Base-by-base conservation (phyloP, 2,113 vertebrate species). In the Lutjanus erythropterus region DNA sequence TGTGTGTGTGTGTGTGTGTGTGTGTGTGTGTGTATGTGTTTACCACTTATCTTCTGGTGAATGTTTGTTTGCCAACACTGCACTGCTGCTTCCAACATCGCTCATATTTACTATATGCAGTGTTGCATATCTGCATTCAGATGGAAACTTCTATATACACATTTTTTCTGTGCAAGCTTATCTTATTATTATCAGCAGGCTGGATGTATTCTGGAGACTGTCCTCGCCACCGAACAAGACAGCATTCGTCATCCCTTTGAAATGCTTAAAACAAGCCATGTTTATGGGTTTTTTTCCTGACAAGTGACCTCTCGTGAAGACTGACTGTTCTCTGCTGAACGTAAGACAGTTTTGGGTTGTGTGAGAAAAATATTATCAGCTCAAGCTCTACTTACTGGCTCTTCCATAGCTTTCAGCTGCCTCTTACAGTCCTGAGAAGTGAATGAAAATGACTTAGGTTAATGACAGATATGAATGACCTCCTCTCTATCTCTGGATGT, bases 1-100 rank as follows among this genome's bases (percentile, higher is more conserved):
- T 69, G 25, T 77, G 31, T 67, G 4, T 75, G 35, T 78, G 44
- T 62, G 47, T 64, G 27, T 41, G 50, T 64, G 19, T 75, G 33
- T 69, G 25, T 77, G 31, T 74, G 27, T 68, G 68, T 67, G 42
- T 52, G 25, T 33, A 53, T 78, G 42, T 81, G 75, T 44, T 81
- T 75, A 53, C 27, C 11, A 64, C 37, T 72, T 76, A 74, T 81
- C 68, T 58, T 72, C 23, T 42, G 27, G 12, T 61, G 33, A 83
- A 73, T 83, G 65, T 62, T 80, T 87, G 75, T 39, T 83, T 81
- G 75, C 75, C 62, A 83, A 72, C 69, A 68, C 42, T 58, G 37
- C 60, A 64, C 68, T 29, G 58, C 78, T 83, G 29, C 53, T 60
- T 67, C 64, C 44, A 65, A 35, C 41, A 75, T 55, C 64, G 7